Evolutionary conservation across 2,797 vertebrate species (phyloP), one percentile per base, ranked within the genome.

Genomic region (Ambastaia sidthimunki): DNA sequence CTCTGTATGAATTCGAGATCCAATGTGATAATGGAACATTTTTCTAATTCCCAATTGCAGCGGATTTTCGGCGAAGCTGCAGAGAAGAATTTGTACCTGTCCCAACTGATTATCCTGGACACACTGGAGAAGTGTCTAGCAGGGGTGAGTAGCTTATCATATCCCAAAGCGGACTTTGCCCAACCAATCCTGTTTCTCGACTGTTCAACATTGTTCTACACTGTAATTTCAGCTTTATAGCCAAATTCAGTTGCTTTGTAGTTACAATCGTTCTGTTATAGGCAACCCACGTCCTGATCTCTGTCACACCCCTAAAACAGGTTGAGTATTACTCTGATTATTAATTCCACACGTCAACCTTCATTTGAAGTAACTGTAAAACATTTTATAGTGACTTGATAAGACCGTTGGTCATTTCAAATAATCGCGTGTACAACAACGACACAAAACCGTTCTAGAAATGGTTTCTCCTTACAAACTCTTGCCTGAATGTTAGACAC

Each of bases 61-160:
- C 94, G 97, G 89, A 99, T 99, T 94, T 98, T 98, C 90, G 97
- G 97, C 85, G 97, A 99, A 92, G 88, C 95, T 83, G 96, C 96
- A 68, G 97, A 99, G 95, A 99, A 97, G 94, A 99, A 99, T 92
- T 95, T 99, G 31, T 99, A 99, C 94, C 95, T 98, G 87, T 99
- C 98, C 89, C 98, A 99, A 92, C 95, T 99, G 89, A 98, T 99
- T 90, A 99, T 99, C 91, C 95, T 99, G 93, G 98, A 99, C 94
- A 99, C 98, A 87, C 95, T 99, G 94, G 96, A 99, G 92, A 99
- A 99, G 95, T 99, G 98, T 92, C 93, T 99, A 91, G 97, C 96
- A 86, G 98, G 97, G 94, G 98, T 99, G 89, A 96, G 98, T 9
- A 37, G 0, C 41, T 5, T 1, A 44, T 69, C 54, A 19, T 62